Percentiles rank a stretch among this genome's conserved stretches.
These are phyloP conservation scores for Alexandromys fortis DNA, from an alignment of 2,113 vertebrate genomes.

Conservation along the genomic window DNA sequence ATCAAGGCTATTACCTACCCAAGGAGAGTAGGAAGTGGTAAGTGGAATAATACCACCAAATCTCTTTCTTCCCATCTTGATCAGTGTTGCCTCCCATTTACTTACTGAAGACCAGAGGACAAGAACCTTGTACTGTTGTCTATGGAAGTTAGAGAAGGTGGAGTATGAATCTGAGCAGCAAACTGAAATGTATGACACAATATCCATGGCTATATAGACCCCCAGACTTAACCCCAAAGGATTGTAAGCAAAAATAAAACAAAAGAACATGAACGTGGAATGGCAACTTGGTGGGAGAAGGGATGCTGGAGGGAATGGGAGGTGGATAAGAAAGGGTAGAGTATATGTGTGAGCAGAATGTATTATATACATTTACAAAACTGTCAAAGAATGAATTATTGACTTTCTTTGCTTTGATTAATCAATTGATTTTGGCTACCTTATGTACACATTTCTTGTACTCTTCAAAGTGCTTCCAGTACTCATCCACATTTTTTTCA, in stretches of 20 bases:
- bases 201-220: neutral
- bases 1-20: neutral
- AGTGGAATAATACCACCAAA: constrained; percentile 6
- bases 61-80: neutral
- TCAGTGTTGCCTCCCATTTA: neutral
- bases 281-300: neutral
- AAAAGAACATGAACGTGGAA: neutral
- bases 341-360: neutral
- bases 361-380: neutral
- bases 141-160: neutral
- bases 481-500: neutral
- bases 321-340: neutral
- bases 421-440: neutral
- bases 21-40: neutral
- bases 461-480: neutral
- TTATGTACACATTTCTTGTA: neutral
- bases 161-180: neutral
- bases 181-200: neutral
- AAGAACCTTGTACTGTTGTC: neutral
- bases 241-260: neutral
- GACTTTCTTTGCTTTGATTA: neutral
- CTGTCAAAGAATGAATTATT: neutral
- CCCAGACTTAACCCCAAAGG: neutral
- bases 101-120: neutral
- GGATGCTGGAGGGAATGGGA: neutral